Percentiles rank a stretch among this genome's conserved stretches.
Conservation (phyloP, 1,140 invertebrate genomes). For the Apis laboriosa region DNA sequence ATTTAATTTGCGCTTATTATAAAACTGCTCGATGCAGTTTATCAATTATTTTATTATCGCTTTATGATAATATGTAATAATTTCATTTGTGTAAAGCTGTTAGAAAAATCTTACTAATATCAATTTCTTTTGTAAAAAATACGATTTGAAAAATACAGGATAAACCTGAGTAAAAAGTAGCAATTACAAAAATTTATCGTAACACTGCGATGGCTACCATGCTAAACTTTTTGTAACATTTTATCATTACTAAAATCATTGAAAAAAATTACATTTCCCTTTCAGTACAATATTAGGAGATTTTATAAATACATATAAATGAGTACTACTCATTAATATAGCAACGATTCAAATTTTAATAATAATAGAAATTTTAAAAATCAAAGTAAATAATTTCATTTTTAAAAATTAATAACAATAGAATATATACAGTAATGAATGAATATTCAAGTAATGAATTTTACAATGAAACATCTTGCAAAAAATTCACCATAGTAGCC, state of each 20-base stretch:
- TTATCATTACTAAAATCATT: not conserved
- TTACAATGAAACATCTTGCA: not conserved
- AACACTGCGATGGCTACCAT: not conserved
- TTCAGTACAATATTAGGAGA: not conserved
- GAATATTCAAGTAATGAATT: not conserved
- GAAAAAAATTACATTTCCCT: not conserved
- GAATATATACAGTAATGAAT: not conserved
- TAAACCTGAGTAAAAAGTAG: not conserved
- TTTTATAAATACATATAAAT: too few species aligned
- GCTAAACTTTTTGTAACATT: not conserved
- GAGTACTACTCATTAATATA: too few species aligned
- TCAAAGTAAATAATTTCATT: too few species aligned
- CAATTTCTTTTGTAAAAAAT: not conserved
- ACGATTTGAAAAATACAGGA: not conserved
- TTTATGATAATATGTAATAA: not conserved
- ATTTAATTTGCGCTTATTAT: not conserved
- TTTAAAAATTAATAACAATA: not conserved
- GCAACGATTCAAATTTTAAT: too few species aligned
- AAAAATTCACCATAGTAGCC: not conserved
- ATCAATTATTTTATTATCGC: not conserved
- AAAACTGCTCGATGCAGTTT: not conserved
- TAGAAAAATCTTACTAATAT: not conserved
- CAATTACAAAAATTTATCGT: not conserved
- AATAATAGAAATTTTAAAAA: too few species aligned
- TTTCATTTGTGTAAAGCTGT: not conserved